Conservation (phyloP, 2,888 invertebrate genomes). For the Bursaphelenchus okinawaensis region DNA sequence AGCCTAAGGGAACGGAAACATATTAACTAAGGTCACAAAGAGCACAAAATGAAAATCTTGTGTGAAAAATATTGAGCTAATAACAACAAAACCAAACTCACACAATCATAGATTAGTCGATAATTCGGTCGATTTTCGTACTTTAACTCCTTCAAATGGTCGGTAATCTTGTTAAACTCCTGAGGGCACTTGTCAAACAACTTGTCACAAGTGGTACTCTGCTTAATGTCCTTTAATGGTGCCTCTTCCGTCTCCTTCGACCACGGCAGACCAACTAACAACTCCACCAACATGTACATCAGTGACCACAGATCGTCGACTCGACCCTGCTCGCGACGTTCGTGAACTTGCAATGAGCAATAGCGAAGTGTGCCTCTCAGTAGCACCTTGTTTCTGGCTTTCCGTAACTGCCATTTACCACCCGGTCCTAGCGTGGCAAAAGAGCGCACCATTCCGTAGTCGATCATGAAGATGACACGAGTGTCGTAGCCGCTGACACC, state of each 20-base stretch:
- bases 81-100: slow-evolving; percentile 3
- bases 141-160: slow-evolving; percentile 15
- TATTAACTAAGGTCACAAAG: slow-evolving; percentile 3
- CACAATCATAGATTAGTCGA: slow-evolving; percentile 21
- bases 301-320: slow-evolving; percentile 26
- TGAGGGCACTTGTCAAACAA: slow-evolving; percentile 14
- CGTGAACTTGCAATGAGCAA: slow-evolving; percentile 26
- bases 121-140: slow-evolving; percentile 28
- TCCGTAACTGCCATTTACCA: slow-evolving; percentile 12
- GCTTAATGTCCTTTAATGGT: slow-evolving; percentile 10
- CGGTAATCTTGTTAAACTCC: slow-evolving; percentile 17
- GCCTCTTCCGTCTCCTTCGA: not conserved
- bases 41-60: no score
- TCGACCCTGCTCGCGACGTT: slow-evolving; percentile 28
- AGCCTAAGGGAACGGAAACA: no score
- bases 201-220: slow-evolving; percentile 10
- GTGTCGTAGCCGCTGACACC: slow-evolving; percentile 17
- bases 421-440: slow-evolving; percentile 17
- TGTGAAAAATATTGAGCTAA: no score
- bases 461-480: slow-evolving; percentile 27
- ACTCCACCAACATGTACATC: slow-evolving; percentile 17
- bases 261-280: slow-evolving; percentile 26
- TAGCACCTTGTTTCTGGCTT: slow-evolving; percentile 17
- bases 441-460: slow-evolving; percentile 24
- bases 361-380: slow-evolving; percentile 24